A percentile compares a stretch with the other conserved stretches of the same genome.
phyloP scores from a whole-genome alignment of 2,888 invertebrate genomes.

The Mycogona germanica region DNA sequence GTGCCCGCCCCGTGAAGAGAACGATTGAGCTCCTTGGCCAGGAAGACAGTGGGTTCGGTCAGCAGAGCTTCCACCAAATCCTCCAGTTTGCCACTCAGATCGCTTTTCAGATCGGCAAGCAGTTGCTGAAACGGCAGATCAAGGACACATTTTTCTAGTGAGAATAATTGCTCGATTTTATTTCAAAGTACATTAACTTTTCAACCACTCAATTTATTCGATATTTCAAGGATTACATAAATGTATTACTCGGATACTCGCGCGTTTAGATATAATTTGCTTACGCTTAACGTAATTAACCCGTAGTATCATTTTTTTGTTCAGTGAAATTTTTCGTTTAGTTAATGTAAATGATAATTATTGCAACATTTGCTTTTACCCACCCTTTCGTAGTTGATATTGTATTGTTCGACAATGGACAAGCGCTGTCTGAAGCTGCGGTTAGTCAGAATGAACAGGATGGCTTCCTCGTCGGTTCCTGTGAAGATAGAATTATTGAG shows the following conservation, averaged over 20 bases:
- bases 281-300: no score
- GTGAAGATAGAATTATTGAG: background rate
- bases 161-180: background rate
- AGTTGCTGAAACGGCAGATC: background rate
- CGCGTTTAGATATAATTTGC: no score
- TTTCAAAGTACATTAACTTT: background rate
- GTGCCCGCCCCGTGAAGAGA: background rate
- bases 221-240: no score
- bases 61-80: background rate
- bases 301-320: no score
- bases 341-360: no score
- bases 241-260: no score
- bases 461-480: slow-evolving; percentile 80
- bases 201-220: background rate
- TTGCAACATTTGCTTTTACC: slow-evolving; percentile 24
- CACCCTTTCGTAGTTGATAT: slow-evolving; percentile 77
- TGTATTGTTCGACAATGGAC: slow-evolving; percentile 67
- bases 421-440: slow-evolving; percentile 76
- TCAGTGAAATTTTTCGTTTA: no score
- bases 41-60: background rate
- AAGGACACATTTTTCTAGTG: background rate
- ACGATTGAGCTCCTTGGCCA: background rate
- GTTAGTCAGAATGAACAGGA: slow-evolving; percentile 69
- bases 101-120: background rate
- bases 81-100: background rate